A percentile compares a stretch with the other conserved stretches of the same genome.
phyloP scores from a whole-genome alignment of 1,140 invertebrate species.

The Neuroterus valhalla region DNA sequence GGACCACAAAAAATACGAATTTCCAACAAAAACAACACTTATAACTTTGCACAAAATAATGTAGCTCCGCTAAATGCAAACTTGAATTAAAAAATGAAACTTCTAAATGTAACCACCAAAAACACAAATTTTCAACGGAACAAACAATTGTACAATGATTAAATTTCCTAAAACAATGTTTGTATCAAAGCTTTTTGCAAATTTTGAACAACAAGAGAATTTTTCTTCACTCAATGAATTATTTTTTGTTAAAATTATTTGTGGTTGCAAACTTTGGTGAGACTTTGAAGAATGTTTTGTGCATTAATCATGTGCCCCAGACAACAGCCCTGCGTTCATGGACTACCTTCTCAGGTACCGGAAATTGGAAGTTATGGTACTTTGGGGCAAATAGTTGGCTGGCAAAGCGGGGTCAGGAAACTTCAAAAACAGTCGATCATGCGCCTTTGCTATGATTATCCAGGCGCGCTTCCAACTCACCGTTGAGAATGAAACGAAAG shows the following conservation, averaged over 20 bases:
- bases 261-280: not conserved
- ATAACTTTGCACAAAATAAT: no score
- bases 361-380: slow-evolving; percentile 35
- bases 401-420: not conserved
- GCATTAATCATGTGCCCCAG: not conserved
- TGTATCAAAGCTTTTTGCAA: no score
- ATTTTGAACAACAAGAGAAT: no score
- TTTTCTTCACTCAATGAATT: no score
- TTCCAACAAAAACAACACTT: no score
- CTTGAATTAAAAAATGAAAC: no score
- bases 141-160: no score
- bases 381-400: slow-evolving; percentile 11
- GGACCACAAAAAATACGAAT: no score
- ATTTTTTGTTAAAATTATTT: not conserved
- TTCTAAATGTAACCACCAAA: no score
- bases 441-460: slow-evolving; percentile 27
- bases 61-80: no score
- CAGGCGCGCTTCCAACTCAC: not conserved
- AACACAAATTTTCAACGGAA: no score
- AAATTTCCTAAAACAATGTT: no score
- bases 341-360: slow-evolving; percentile 29
- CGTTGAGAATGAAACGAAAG: slow-evolving; percentile 33
- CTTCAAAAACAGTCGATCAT: slow-evolving; percentile 22
- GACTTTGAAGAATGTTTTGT: not conserved
- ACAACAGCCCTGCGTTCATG: not conserved